Conservation (phyloP, 1,140 invertebrate genomes). For the Diabrotica virgifera region DNA sequence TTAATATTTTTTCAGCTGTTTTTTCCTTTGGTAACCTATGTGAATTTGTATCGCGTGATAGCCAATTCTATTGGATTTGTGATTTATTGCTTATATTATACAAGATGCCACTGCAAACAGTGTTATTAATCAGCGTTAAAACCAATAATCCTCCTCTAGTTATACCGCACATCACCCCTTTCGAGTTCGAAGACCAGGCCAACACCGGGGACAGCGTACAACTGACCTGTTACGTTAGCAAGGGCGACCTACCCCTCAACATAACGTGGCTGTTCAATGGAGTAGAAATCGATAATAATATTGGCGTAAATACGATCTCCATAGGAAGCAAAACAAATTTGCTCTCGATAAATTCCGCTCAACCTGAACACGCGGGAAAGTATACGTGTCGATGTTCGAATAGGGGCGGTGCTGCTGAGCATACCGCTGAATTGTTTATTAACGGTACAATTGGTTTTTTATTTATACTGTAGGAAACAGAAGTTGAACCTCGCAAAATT, state of each 20-base stretch:
- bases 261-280: constrained; percentile 56
- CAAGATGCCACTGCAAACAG: too few relatives aligned
- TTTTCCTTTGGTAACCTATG: too few relatives aligned
- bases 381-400: constrained; percentile 79
- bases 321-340: constrained; percentile 73
- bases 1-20: too few relatives aligned
- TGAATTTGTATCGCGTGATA: too few relatives aligned
- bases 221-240: constrained; percentile 59
- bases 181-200: constrained; percentile 60
- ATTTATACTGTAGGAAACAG: too few relatives aligned
- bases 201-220: constrained; percentile 64
- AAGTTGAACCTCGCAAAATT: too few relatives aligned
- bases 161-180: constrained; percentile 62
- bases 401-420: constrained; percentile 66
- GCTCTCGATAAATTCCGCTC: constrained; percentile 72
- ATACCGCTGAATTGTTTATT: constrained; percentile 66
- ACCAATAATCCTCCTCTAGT: too few relatives aligned
- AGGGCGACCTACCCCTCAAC: constrained; percentile 65
- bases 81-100: too few relatives aligned
- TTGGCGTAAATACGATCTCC: constrained; percentile 67
- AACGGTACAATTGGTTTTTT: constrained; percentile 56
- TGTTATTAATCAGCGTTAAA: too few relatives aligned
- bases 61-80: too few relatives aligned
- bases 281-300: constrained; percentile 53
- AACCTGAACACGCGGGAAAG: constrained; percentile 69